phyloP scores from a whole-genome alignment of 2,797 vertebrate genomes.

The Gymnocypris eckloni region DNA sequence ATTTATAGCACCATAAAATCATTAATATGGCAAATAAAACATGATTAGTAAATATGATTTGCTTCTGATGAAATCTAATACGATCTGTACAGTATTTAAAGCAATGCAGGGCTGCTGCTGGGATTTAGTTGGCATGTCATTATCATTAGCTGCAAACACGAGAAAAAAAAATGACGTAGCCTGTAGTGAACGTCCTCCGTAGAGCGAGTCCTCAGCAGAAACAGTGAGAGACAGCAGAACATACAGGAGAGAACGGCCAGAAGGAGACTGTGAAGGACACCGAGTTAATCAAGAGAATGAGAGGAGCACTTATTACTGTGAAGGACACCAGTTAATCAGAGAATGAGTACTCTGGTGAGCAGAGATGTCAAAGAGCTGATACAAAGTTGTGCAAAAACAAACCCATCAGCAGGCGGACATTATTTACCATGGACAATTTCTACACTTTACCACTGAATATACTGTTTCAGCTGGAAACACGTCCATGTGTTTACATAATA shows the following conservation, averaged over 20 bases:
- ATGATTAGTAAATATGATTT: slow-evolving; percentile 10
- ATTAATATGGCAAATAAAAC: slow-evolving; percentile 26
- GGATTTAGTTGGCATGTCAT: slow-evolving; percentile 20
- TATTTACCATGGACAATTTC: not conserved
- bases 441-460: not conserved
- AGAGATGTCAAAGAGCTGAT: not conserved
- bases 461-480: not conserved
- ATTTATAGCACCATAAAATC: slow-evolving; percentile 16
- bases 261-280: slow-evolving; percentile 48
- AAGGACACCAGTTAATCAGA: too few species aligned
- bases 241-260: slow-evolving; percentile 19
- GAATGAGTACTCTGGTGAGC: too few species aligned
- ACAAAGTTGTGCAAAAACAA: not conserved
- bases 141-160: slow-evolving; percentile 35
- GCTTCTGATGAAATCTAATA: slow-evolving; percentile 6
- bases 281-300: slow-evolving; percentile 40
- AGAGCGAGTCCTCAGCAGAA: slow-evolving; percentile 29
- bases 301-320: slow-evolving; percentile 33
- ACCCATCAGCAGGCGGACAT: not conserved
- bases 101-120: slow-evolving; percentile 9
- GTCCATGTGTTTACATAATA: too few species aligned
- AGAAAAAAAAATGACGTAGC: slow-evolving; percentile 1
- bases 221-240: slow-evolving; percentile 31
- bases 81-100: not conserved
- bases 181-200: slow-evolving; percentile 38